Conservation (phyloP, 2,797 vertebrate genomes). For the Cyclura pinguis region DNA sequence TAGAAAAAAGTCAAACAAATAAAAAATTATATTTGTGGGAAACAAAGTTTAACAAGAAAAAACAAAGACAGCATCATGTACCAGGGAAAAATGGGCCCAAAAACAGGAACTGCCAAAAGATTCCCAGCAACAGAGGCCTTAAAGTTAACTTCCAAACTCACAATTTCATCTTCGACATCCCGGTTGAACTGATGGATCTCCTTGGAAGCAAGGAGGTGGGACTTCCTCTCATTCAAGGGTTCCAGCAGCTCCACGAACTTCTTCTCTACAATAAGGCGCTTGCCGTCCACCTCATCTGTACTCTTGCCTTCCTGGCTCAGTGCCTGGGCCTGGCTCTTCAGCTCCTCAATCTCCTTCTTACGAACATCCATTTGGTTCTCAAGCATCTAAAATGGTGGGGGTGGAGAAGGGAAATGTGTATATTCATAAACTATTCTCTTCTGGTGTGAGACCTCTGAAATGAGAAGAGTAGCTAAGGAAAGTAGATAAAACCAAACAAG, state of each 20-base stretch:
- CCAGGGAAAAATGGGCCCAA: not conserved
- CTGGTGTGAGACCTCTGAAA: not conserved
- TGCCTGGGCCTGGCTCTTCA: conserved; percentile 88
- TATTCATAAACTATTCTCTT: not conserved
- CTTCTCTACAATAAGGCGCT: conserved; percentile 87
- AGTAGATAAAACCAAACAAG: not conserved
- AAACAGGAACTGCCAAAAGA: rapidly evolving
- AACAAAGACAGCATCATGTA: not conserved
- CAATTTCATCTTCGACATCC: conserved; percentile 95
- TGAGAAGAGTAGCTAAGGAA: not conserved
- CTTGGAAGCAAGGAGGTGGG: conserved; percentile 90
- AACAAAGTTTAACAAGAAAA: conserved; percentile 24
- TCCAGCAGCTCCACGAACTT: conserved; percentile 88
- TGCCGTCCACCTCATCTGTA: conserved; percentile 92
- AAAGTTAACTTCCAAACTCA: conserved; percentile 76
- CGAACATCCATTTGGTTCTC: conserved; percentile 96
- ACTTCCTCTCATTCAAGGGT: conserved; percentile 87
- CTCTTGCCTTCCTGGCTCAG: conserved; percentile 93
- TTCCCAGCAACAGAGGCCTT: not conserved
- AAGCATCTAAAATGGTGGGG: conserved; percentile 83
- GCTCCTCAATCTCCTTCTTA: conserved; percentile 93
- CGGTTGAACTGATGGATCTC: conserved; percentile 97
- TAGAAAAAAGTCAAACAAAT: conserved; percentile 61
- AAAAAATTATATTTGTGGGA: not conserved
- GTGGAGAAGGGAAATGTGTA: not conserved